Base-by-base conservation (phyloP, 2,797 vertebrate genomes). In the Arrhamphus sclerolepis region DNA sequence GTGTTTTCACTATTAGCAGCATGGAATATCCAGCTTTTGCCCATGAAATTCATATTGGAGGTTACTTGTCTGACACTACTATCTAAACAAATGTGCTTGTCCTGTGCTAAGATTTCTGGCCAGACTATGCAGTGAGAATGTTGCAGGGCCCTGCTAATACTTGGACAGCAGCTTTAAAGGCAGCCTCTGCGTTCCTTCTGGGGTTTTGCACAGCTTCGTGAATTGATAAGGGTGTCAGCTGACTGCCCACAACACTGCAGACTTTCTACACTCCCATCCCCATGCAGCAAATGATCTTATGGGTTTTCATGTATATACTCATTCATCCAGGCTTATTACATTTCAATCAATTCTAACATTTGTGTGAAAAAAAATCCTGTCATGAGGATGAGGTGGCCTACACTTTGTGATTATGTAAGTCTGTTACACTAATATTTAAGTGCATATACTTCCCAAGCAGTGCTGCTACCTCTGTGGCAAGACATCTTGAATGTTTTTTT, bases 141-240 rank as follows among this genome's bases (percentile, higher is more conserved):
- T 89, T 19, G 68, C 83, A 66, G 47, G 29, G 62, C 29, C 22
- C 38, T 70, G 70, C 28, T 62, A 80, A 78, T 48, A 72, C 53
- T 70, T 51, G 62, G 73, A 66, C 51, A 18, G 75, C 41, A 60
- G 69, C 55, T 59, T 82, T 72, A 52, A n/a, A 75, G 51, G 61
- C 71, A 62, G 71, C 70, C 70, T 62, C 55, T 59, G 62, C 73
- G 65, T 78, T 86, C 80, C 77, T 75, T 62, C 63, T 11, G 24
- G 74, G 75, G 65, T 81, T 85, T 84, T 62, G 56, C 86, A 84
- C 62, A 50, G 66, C 68, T 87, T 87, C 75, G 89, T 90, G 88
- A 90, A 91, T 56, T 82, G 76, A 66, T 62, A 79, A 39, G 39
- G 55, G 43, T 62, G 77, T 91, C 90, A 92, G 89, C 86, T 92